A percentile compares a stretch with the other conserved stretches of the same genome.
phyloP scores from a whole-genome alignment of 2,797 vertebrate species.

The Carcharodon carcharias region DNA sequence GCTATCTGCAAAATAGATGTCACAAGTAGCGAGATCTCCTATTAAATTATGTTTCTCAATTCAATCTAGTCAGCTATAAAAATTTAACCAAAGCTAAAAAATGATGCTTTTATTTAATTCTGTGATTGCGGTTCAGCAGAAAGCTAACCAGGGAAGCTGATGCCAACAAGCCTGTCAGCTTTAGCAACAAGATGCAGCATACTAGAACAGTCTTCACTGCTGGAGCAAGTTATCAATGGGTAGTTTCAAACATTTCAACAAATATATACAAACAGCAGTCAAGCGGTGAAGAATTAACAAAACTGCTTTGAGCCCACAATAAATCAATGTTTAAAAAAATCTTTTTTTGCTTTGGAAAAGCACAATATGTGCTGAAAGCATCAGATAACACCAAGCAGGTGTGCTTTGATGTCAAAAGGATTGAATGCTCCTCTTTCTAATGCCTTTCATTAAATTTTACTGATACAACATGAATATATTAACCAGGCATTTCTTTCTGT shows the following conservation, averaged over 20 bases:
- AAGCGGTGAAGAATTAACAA: background rate
- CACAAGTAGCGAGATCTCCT: no score
- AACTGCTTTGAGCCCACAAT: background rate
- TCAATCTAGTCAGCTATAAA: background rate
- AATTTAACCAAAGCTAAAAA: background rate
- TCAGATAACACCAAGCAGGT: background rate
- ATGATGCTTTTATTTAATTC: background rate
- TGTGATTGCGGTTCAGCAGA: background rate
- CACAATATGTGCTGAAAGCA: background rate
- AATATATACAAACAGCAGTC: background rate
- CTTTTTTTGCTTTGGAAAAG: background rate
- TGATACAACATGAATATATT: background rate
- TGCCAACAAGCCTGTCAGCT: background rate
- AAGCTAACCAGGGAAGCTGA: background rate
- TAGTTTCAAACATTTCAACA: background rate
- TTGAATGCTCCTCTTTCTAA: background rate
- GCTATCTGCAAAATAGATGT: background rate
- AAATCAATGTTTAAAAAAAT: background rate
- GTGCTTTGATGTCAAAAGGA: constrained; percentile 27
- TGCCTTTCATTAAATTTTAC: background rate
- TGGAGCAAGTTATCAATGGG: background rate
- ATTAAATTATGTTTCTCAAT: background rate
- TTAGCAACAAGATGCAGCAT: background rate
- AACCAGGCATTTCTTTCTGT: background rate
- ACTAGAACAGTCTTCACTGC: background rate